Evolutionary conservation across 1,140 invertebrate species (phyloP).

Genomic region (Adelges cooleyi): DNA sequence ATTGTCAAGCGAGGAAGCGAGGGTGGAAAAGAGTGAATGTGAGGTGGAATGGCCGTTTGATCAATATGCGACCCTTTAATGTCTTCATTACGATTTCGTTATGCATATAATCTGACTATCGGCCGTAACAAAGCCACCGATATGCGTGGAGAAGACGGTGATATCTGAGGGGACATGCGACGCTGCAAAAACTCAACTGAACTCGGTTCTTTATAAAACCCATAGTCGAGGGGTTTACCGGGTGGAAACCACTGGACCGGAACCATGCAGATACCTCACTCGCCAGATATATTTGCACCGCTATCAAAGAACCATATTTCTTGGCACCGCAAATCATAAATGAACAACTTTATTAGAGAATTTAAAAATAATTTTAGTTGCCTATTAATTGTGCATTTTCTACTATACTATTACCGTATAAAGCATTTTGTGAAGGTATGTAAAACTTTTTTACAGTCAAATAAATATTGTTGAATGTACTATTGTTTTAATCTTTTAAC

Average conservation of each 20-base stretch:
- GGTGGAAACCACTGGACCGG: conserved; percentile 12
- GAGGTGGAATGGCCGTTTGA: no score
- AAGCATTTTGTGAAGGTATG: not conserved
- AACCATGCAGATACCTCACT: not conserved
- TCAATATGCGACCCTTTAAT: conserved; percentile 29
- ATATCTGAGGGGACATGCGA: not conserved
- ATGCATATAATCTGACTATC: conserved; percentile 26
- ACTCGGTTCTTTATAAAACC: conserved; percentile 8
- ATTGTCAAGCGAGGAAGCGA: conserved; percentile 5
- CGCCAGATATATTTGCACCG: not conserved
- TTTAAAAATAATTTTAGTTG: no score
- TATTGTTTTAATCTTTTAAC: conserved; percentile 20
- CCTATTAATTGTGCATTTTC: not conserved
- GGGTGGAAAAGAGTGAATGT: no score
- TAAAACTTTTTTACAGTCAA: not conserved
- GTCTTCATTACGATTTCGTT: conserved; percentile 22
- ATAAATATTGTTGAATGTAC: not conserved
- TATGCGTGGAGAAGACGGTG: not conserved
- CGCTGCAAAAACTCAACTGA: conserved; percentile 5
- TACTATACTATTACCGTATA: not conserved
- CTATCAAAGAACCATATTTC: not conserved
- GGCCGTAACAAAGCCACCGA: conserved; percentile 17
- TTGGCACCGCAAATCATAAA: no score
- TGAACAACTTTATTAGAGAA: no score
- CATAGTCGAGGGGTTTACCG: not conserved